Percentiles rank a stretch among this genome's conserved stretches.
Conservation (phyloP, 2,797 vertebrate genomes). For the Hirundo rustica region DNA sequence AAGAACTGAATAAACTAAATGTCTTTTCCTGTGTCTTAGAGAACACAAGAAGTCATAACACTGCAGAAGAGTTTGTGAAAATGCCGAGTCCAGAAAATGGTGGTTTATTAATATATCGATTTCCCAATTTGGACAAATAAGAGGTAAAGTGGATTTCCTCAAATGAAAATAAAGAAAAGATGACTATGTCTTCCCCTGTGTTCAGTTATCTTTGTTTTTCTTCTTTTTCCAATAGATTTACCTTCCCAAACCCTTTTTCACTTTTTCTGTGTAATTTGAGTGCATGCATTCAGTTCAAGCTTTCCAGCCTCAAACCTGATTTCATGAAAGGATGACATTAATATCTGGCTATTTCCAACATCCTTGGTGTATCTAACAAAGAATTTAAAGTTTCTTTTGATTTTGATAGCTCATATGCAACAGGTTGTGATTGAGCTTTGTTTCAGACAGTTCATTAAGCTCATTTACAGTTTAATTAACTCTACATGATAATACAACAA, state of each 20-base stretch:
- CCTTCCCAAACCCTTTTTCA: neutral
- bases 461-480: constrained; percentile 60
- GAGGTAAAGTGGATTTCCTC: neutral
- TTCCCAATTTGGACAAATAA: neutral
- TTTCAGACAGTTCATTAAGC: constrained; percentile 44
- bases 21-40: neutral
- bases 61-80: neutral
- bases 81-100: neutral
- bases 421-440: constrained; percentile 36
- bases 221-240: neutral
- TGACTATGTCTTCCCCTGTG: neutral
- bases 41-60: neutral
- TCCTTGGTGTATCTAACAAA: neutral
- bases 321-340: neutral
- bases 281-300: neutral
- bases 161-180: neutral
- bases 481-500: constrained; percentile 25
- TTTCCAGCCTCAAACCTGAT: neutral
- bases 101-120: neutral
- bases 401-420: constrained; percentile 10
- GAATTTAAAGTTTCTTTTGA: neutral
- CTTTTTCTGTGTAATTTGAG: neutral
- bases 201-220: neutral
- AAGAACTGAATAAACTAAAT: neutral
- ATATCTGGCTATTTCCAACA: neutral